These are phyloP conservation scores for Mactromeris polynyma DNA, from an alignment of 2,888 invertebrate species.

Conservation along the genomic window DNA sequence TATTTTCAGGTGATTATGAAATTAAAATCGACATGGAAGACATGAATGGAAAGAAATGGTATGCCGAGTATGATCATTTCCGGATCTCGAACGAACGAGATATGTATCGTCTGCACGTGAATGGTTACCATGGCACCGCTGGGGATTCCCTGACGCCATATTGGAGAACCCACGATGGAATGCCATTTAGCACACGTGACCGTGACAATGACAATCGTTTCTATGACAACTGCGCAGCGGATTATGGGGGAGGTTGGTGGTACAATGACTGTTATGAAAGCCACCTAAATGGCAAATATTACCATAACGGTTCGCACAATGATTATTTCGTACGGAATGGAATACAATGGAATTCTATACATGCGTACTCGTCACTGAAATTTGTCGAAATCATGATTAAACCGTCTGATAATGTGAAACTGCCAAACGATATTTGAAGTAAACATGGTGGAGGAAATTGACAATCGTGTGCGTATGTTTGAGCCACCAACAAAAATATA, in stretches of 20 bases:
- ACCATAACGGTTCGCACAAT: slow-evolving; percentile 83
- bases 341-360: slow-evolving; percentile 86
- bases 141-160: slow-evolving; percentile 92
- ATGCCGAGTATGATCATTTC: slow-evolving; percentile 93
- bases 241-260: slow-evolving; percentile 86
- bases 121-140: slow-evolving; percentile 94
- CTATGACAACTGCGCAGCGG: slow-evolving; percentile 86
- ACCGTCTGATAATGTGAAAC: slow-evolving; percentile 71
- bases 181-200: slow-evolving; percentile 96
- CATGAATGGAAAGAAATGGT: slow-evolving; percentile 93
- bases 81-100: slow-evolving; percentile 90
- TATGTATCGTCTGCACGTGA: slow-evolving; percentile 92
- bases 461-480: not conserved
- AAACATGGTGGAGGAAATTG: not conserved
- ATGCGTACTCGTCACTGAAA: slow-evolving; percentile 84
- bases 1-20: slow-evolving; percentile 91
- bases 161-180: slow-evolving; percentile 94
- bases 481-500: not conserved
- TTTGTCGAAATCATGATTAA: slow-evolving; percentile 85
- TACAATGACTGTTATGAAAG: slow-evolving; percentile 86
- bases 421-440: slow-evolving; percentile 69
- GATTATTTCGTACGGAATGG: slow-evolving; percentile 86
- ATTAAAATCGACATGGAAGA: slow-evolving; percentile 94
- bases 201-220: slow-evolving; percentile 92
- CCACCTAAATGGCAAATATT: slow-evolving; percentile 86